These are phyloP conservation scores for Hecatera dysodea DNA, from an alignment of 2,888 invertebrate genomes.

Conservation along the genomic window DNA sequence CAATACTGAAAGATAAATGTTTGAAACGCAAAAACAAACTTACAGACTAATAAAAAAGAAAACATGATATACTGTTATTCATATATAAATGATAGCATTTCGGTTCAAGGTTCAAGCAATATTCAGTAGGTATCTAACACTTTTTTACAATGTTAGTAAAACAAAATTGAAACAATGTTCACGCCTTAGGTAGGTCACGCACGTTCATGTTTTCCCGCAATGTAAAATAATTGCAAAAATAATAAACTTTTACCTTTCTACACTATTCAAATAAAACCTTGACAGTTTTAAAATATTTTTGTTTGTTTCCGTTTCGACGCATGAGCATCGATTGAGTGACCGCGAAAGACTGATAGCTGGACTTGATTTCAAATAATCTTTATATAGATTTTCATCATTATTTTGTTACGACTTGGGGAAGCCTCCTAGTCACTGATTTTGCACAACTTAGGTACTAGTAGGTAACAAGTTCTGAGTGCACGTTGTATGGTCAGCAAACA, in stretches of 20 bases:
- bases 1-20: background rate
- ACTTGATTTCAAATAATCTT: conserved; percentile 29
- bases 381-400: conserved; percentile 17
- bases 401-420: conserved; percentile 15
- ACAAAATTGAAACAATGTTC: background rate
- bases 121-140: conserved; percentile 27
- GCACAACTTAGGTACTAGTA: conserved; percentile 5
- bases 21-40: background rate
- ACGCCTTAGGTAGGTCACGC: background rate
- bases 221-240: background rate
- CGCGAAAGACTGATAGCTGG: conserved; percentile 48
- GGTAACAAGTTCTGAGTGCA: conserved; percentile 2
- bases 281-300: background rate
- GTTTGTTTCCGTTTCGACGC: conserved; percentile 31
- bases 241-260: conserved; percentile 5
- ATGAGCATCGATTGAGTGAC: conserved; percentile 54
- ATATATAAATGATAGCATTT: conserved; percentile 16
- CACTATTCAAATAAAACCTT: conserved; percentile 6
- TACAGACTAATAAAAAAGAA: background rate
- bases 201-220: conserved; percentile 8
- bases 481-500: background rate
- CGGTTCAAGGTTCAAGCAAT: conserved; percentile 37
- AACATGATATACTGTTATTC: background rate
- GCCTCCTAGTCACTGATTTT: conserved; percentile 3
- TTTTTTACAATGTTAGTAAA: conserved; percentile 3